Conservation (phyloP, 2,797 vertebrate species). For the Helarctos malayanus region DNA sequence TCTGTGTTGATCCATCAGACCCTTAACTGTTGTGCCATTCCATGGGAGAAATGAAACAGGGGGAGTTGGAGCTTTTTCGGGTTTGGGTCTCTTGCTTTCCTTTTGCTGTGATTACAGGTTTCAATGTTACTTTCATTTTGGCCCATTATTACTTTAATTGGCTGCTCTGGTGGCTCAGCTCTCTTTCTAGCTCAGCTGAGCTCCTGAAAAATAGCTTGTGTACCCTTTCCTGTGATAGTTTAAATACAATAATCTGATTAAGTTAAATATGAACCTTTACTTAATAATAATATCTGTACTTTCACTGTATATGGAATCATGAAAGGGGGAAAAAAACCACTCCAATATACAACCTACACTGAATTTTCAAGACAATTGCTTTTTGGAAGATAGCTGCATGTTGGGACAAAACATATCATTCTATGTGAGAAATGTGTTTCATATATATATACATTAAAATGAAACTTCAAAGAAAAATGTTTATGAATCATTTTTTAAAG, state of each 20-base stretch:
- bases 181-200: not conserved
- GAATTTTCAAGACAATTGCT: constrained; percentile 41
- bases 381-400: constrained; percentile 40
- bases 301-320: not conserved
- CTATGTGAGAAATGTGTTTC: not conserved
- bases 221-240: not conserved
- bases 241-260: not conserved
- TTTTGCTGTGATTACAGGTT: not conserved
- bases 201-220: not conserved
- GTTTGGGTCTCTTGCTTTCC: not conserved
- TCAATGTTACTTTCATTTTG: not conserved
- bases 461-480: constrained; percentile 26
- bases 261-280: not conserved
- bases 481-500: constrained; percentile 43
- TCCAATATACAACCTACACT: not conserved
- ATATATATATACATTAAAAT: not conserved
- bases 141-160: not conserved
- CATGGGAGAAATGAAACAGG: not conserved
- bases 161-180: not conserved
- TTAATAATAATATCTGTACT: not conserved
- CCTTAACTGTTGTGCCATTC: not conserved
- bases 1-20: not conserved
- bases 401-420: constrained; percentile 28
- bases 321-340: not conserved
- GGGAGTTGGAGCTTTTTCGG: too few species aligned